Conservation (phyloP, 2,888 invertebrate genomes). For the Mythimna lalbum region DNA sequence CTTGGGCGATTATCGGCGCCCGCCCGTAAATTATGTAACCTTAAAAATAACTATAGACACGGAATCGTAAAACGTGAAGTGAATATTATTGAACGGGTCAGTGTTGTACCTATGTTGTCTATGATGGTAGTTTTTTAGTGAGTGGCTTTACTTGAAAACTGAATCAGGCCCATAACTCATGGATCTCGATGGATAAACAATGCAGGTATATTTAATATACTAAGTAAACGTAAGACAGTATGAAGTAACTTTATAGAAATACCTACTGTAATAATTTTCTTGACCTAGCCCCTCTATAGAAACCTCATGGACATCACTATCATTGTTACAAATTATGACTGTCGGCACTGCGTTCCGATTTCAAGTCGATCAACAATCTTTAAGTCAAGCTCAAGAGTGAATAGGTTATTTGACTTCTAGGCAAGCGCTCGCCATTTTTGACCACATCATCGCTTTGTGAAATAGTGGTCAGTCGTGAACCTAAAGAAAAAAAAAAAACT, state of each 20-base stretch:
- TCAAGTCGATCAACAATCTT: no score
- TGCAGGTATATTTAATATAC: no score
- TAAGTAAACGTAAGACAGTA: no score
- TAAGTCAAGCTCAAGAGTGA: no score
- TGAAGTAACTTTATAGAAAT: neutral
- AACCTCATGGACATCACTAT: neutral
- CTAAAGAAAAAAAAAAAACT: no score
- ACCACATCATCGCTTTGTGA: no score
- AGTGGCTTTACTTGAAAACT: neutral
- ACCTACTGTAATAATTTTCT: neutral
- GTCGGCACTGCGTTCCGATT: no score
- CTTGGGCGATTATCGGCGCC: slow-evolving; percentile 75
- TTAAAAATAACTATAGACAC: slow-evolving; percentile 70
- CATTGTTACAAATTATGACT: neutral
- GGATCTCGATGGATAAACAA: neutral
- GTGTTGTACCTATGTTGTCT: slow-evolving; percentile 36
- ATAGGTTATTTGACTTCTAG: no score
- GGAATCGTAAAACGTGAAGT: slow-evolving; percentile 39
- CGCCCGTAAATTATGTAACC: slow-evolving; percentile 87
- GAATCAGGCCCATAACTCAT: neutral
- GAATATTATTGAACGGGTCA: slow-evolving; percentile 49
- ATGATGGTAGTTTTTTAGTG: slow-evolving; percentile 16
- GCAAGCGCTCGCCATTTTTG: no score
- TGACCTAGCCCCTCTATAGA: neutral
- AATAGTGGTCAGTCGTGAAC: no score